phyloP scores from a whole-genome alignment of 1,140 invertebrate genomes.

The Oedothorax gibbosus region DNA sequence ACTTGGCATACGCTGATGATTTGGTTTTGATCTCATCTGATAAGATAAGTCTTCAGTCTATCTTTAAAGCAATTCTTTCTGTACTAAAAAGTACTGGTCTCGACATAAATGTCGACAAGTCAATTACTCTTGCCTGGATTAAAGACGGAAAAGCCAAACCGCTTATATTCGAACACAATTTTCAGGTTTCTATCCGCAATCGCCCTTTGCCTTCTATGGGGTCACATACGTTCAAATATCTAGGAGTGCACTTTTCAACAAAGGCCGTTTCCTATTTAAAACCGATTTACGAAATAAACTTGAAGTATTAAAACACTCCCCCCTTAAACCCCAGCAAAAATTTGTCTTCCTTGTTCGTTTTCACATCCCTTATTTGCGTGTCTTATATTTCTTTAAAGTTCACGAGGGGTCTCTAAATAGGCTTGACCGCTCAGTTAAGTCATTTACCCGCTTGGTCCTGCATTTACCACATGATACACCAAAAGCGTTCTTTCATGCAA shows the following conservation, averaged over 20 bases:
- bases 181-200: neutral
- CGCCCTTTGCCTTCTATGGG: too few species aligned
- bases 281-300: neutral
- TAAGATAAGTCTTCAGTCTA: neutral
- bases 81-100: neutral
- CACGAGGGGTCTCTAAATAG: neutral
- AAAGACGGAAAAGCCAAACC: neutral
- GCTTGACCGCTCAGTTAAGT: neutral
- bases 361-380: neutral
- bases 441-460: neutral
- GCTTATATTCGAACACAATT: neutral
- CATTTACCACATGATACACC: neutral
- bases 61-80: neutral
- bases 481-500: neutral
- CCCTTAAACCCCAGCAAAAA: constrained; percentile 4
- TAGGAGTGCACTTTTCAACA: neutral
- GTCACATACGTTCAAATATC: neutral
- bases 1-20: constrained; percentile 1
- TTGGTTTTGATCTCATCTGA: neutral
- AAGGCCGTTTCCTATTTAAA: neutral
- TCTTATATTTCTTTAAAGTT: neutral
- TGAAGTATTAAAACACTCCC: neutral
- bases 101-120: neutral
- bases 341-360: neutral
- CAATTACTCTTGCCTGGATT: neutral